These are phyloP conservation scores for Sebastes dallii DNA, from an alignment of 2,797 vertebrate species.

Conservation along the genomic window DNA sequence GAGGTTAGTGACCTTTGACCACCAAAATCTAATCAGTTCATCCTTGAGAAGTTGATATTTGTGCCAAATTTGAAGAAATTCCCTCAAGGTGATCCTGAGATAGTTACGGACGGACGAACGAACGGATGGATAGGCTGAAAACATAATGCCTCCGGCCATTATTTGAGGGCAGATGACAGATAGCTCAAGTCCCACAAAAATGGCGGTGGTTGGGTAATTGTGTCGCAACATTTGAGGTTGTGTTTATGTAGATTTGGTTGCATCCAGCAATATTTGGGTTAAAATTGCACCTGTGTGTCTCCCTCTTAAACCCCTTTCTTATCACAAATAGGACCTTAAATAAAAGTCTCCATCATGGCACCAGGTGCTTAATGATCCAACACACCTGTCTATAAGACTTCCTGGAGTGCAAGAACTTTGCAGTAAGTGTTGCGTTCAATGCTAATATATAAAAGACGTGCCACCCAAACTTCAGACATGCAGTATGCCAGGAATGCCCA, in stretches of 20 bases:
- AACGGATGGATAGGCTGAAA: fast-evolving
- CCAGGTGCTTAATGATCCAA: neutral
- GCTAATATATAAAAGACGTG: neutral
- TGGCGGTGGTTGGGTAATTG: neutral
- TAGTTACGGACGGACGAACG: no score
- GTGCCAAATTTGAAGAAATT: no score
- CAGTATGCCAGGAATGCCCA: constrained; percentile 76
- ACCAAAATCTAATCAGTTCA: no score
- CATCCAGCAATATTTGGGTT: neutral
- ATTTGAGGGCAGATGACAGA: neutral
- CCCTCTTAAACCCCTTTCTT: neutral
- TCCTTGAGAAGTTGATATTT: no score
- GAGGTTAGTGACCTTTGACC: no score
- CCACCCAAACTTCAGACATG: neutral
- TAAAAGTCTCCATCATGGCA: neutral
- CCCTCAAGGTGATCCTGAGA: no score
- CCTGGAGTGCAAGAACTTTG: neutral
- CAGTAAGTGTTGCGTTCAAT: neutral
- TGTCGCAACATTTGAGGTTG: neutral
- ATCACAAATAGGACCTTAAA: neutral
- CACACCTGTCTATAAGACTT: neutral
- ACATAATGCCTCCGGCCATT: neutral
- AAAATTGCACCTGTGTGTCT: neutral
- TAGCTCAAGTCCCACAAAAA: neutral
- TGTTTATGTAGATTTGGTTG: neutral